Conservation (phyloP, 2,888 invertebrate genomes). For the Tineola bisselliella region DNA sequence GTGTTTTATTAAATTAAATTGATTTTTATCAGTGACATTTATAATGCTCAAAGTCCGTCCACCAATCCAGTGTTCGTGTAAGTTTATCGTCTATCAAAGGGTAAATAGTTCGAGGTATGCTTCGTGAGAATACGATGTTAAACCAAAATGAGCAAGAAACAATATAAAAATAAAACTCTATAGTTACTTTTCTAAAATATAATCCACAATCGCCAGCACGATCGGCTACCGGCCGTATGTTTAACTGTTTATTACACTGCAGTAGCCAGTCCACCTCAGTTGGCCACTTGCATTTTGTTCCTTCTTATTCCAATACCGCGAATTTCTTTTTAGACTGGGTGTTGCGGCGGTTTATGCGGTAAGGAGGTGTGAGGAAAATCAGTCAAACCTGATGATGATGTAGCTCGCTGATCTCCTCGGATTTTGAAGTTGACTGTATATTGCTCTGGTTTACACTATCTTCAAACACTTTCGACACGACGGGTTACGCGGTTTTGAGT, state of each 20-base stretch:
- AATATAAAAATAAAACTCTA: not conserved
- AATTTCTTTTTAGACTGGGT: constrained; percentile 26
- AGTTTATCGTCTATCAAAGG: not conserved
- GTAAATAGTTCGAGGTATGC: not conserved
- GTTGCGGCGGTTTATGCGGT: too few species aligned
- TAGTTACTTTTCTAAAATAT: constrained; percentile 29
- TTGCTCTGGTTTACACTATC: too few species aligned
- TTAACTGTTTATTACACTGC: constrained; percentile 54
- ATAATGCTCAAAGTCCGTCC: not conserved
- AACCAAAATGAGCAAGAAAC: not conserved
- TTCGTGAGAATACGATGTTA: constrained; percentile 7
- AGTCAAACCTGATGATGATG: too few species aligned
- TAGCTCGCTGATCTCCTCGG: too few species aligned
- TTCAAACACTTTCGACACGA: too few species aligned
- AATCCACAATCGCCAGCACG: constrained; percentile 41
- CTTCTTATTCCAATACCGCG: constrained; percentile 13
- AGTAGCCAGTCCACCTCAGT: constrained; percentile 20
- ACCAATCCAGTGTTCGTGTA: not conserved
- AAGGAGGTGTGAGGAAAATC: too few species aligned
- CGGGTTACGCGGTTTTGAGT: too few species aligned
- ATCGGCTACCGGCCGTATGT: constrained; percentile 45
- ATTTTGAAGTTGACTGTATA: too few species aligned
- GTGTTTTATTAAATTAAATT: not conserved
- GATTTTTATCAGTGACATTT: not conserved
- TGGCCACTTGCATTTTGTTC: constrained; percentile 14